Evolutionary conservation across 2,797 vertebrate genomes (phyloP).

Genomic region (Oreonectes daqikongensis): DNA sequence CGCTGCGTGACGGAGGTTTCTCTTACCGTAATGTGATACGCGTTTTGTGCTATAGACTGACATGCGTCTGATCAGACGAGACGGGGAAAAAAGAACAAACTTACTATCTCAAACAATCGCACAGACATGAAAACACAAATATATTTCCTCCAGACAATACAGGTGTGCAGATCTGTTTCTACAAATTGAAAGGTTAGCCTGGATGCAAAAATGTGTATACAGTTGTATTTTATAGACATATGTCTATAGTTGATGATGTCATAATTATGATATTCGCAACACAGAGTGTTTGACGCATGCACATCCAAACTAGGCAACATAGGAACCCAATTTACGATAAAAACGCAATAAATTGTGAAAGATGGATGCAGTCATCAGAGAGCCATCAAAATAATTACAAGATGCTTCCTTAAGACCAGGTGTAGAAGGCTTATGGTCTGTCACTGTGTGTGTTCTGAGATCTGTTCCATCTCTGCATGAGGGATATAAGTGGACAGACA

Average conservation of each 20-base stretch:
- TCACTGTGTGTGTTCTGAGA: not conserved
- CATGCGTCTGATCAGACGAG: conserved; percentile 67
- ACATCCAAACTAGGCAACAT: no score
- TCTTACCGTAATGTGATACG: conserved; percentile 80
- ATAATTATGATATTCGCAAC: no score
- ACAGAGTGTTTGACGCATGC: no score
- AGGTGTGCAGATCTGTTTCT: conserved; percentile 1
- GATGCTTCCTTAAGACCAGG: not conserved
- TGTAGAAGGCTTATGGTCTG: not conserved
- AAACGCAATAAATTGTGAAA: no score
- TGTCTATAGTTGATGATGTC: no score
- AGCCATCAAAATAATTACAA: no score
- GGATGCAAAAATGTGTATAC: not conserved
- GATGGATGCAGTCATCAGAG: no score
- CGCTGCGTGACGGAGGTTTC: conserved; percentile 50
- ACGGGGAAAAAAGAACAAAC: conserved; percentile 31
- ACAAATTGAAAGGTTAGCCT: not conserved
- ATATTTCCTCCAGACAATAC: not conserved
- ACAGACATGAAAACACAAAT: conserved; percentile 25
- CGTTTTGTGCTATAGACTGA: conserved; percentile 64
- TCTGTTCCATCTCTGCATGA: not conserved
- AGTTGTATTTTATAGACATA: no score
- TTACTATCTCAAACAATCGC: not conserved
- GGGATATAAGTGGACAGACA: conserved; percentile 1
- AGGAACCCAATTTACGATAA: no score